phyloP scores from a whole-genome alignment of 1,140 invertebrate genomes.

The Drosophila micromelanica region DNA sequence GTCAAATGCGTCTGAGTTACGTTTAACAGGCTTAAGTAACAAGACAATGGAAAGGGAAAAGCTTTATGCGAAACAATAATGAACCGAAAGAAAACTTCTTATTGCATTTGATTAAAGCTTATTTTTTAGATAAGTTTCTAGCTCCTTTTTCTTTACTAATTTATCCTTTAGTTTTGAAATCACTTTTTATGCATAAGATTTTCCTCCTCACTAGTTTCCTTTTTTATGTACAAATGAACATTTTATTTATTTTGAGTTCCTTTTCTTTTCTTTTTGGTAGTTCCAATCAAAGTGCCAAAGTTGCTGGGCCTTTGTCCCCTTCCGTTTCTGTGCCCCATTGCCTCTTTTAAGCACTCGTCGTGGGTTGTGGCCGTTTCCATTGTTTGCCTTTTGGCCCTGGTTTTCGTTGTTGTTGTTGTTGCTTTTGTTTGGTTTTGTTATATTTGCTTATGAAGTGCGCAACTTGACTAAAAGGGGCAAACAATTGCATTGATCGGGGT shows the following conservation, averaged over 20 bases:
- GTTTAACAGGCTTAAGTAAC: slow-evolving; percentile 36
- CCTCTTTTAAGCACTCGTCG: slow-evolving; percentile 28
- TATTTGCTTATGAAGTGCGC: slow-evolving; percentile 82
- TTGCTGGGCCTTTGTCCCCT: slow-evolving; percentile 27
- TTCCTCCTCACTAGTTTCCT: not conserved
- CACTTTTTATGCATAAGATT: not conserved
- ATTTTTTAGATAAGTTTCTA: not conserved
- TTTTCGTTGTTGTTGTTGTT: slow-evolving; percentile 3
- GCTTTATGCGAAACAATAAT: not conserved
- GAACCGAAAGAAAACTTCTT: not conserved
- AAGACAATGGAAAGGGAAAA: slow-evolving; percentile 15
- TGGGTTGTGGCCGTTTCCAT: slow-evolving; percentile 63
- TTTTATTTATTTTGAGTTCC: slow-evolving; percentile 18
- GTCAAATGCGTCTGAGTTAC: slow-evolving; percentile 75
- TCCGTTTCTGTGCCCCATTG: no score
- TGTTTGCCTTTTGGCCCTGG: slow-evolving; percentile 76
- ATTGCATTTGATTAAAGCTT: no score
- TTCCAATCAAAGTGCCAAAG: slow-evolving; percentile 77
- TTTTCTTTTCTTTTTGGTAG: slow-evolving; percentile 47
- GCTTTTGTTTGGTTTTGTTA: slow-evolving; percentile 55
- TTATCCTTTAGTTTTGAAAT: not conserved
- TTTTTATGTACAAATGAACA: slow-evolving; percentile 1
- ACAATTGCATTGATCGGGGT: slow-evolving; percentile 78
- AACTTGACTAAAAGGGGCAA: slow-evolving; percentile 83
- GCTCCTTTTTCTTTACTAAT: no score